These are phyloP conservation scores for Megaceryle alcyon DNA, from an alignment of 2,797 vertebrate genomes.

Conservation along the genomic window DNA sequence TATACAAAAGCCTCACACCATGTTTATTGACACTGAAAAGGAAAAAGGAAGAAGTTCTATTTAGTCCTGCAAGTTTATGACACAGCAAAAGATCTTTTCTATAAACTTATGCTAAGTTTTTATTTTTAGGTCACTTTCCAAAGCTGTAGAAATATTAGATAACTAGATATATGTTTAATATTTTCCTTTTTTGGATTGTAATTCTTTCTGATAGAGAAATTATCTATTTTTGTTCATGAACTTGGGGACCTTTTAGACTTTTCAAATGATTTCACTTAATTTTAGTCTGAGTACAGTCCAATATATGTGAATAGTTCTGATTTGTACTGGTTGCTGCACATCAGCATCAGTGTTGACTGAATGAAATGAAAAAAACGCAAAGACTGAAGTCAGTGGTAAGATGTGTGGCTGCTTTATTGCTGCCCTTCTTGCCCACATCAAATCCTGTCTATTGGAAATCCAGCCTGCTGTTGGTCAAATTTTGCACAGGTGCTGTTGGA, in stretches of 20 bases:
- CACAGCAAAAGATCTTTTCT: neutral
- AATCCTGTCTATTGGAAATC: constrained; percentile 21
- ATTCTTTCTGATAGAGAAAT: constrained; percentile 7
- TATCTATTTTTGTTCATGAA: neutral
- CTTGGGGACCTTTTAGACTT: neutral
- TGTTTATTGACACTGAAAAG: neutral
- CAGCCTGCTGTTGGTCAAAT: neutral
- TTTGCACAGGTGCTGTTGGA: neutral
- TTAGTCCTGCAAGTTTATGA: neutral
- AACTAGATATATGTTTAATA: neutral
- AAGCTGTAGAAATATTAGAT: neutral
- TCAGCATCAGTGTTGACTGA: neutral
- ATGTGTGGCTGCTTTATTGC: neutral
- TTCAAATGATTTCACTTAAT: neutral
- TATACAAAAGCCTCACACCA: neutral
- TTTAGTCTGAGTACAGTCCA: neutral
- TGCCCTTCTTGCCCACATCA: neutral
- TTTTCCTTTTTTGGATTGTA: neutral
- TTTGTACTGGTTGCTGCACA: neutral
- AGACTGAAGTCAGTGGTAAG: neutral
- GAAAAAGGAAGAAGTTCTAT: neutral
- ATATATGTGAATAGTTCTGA: neutral
- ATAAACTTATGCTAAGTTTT: neutral
- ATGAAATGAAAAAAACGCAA: neutral
- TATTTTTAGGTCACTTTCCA: constrained; percentile 14